Percentiles rank a stretch among this genome's conserved stretches.
Evolutionary conservation across 2,797 vertebrate species (phyloP).

Genomic region (Emys orbicularis): DNA sequence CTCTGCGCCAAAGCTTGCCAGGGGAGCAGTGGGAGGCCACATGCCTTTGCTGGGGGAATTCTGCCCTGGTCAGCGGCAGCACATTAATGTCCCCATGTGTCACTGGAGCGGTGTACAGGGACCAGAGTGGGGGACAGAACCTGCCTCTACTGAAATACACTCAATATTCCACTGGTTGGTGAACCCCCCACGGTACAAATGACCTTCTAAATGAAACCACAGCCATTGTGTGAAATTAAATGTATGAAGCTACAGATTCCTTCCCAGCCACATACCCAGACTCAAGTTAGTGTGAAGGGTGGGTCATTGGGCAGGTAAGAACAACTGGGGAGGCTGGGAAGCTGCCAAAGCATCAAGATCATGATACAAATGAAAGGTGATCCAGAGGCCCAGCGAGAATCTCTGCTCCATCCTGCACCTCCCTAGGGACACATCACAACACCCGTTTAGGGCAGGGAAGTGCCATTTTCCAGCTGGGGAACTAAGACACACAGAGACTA

Average conservation of each 20-base stretch:
- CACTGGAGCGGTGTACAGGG: background rate
- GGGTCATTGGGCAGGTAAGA: background rate
- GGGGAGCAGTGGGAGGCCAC: background rate
- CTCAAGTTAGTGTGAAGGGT: background rate
- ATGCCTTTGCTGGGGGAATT: background rate
- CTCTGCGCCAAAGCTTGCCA: background rate
- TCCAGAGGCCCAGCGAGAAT: background rate
- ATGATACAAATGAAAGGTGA: background rate
- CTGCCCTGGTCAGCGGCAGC: background rate
- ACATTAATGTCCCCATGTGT: background rate
- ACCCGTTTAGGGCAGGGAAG: background rate
- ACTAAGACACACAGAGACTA: background rate
- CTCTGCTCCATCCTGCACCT: background rate
- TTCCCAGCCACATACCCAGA: background rate
- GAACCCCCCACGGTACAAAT: background rate
- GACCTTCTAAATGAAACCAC: background rate
- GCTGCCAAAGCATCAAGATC: background rate
- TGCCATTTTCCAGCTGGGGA: background rate
- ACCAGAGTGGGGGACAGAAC: background rate
- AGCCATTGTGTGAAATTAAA: background rate
- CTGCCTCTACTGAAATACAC: background rate
- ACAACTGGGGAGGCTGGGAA: background rate
- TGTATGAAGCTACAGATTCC: background rate
- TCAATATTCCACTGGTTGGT: background rate
- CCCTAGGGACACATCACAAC: background rate